Conservation (phyloP, 2,797 vertebrate species). For the Sus cebifrons region DNA sequence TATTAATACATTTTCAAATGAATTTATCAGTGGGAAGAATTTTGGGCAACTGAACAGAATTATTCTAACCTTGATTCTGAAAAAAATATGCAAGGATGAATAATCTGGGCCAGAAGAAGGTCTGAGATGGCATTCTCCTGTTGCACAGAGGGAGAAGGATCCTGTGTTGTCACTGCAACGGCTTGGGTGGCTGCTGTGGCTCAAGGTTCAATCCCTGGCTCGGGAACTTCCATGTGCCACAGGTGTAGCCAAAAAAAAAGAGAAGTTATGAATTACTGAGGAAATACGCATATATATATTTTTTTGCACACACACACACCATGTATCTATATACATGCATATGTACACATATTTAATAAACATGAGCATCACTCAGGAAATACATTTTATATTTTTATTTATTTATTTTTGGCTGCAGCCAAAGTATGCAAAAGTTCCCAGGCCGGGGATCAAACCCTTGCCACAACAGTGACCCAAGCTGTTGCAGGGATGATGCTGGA, state of each 20-base stretch:
- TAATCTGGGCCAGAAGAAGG: neutral
- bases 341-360: neutral
- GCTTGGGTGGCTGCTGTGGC: too few relatives aligned
- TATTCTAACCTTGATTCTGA: neutral
- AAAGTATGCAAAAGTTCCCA: too few relatives aligned
- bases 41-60: neutral
- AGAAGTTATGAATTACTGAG: neutral
- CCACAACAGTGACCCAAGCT: too few relatives aligned
- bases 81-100: neutral
- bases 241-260: too few relatives aligned
- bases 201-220: too few relatives aligned
- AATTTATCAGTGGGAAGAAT: neutral
- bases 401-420: too few relatives aligned
- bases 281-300: neutral
- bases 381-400: neutral
- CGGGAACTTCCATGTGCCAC: too few relatives aligned
- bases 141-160: too few relatives aligned
- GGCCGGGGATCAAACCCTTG: too few relatives aligned
- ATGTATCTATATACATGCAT: neutral
- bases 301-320: neutral
- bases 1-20: neutral
- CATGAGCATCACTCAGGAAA: neutral
- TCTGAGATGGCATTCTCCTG: too few relatives aligned
- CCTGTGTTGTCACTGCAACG: too few relatives aligned
- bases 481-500: too few relatives aligned